Evolutionary conservation across 2,888 invertebrate genomes (phyloP).

Genomic region (Limenitis camilla): DNA sequence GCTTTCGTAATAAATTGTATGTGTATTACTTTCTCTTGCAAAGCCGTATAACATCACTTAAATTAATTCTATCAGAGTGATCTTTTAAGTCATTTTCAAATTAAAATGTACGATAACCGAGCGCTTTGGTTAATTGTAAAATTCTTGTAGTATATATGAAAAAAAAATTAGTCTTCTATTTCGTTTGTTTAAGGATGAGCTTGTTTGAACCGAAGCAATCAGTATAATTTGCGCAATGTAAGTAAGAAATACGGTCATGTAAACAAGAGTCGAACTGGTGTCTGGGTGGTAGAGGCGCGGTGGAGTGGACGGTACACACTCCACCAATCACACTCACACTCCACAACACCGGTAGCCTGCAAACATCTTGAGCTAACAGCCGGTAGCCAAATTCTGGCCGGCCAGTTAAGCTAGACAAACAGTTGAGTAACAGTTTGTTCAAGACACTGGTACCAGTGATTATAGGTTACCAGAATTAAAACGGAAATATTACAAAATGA

Average conservation of each 20-base stretch:
- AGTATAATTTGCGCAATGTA: conserved; percentile 30
- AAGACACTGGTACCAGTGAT: background rate
- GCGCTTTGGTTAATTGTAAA: too few species aligned
- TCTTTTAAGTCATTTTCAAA: conserved; percentile 30
- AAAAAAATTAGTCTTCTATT: too few species aligned
- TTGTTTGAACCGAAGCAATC: too few species aligned
- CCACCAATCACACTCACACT: conserved; percentile 11
- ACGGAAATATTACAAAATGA: background rate
- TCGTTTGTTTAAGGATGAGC: too few species aligned
- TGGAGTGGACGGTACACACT: conserved; percentile 66
- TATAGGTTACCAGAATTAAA: background rate
- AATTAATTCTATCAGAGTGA: conserved; percentile 51
- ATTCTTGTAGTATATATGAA: too few species aligned
- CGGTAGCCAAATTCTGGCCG: conserved; percentile 44
- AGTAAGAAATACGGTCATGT: conserved; percentile 30
- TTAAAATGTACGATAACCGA: too few species aligned
- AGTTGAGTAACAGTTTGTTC: conserved; percentile 22
- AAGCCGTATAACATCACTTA: conserved; percentile 50
- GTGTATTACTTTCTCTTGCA: conserved; percentile 39
- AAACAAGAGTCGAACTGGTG: conserved; percentile 29
- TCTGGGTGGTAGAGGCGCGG: conserved; percentile 65
- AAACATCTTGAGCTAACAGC: conserved; percentile 44
- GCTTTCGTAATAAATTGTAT: conserved; percentile 54
- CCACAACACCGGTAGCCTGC: conserved; percentile 64
- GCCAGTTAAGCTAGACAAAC: conserved; percentile 31